Percentiles rank a stretch among this genome's conserved stretches.
These are phyloP conservation scores for Pseudoips prasinana DNA, from an alignment of 2,888 invertebrate genomes.

Conservation along the genomic window DNA sequence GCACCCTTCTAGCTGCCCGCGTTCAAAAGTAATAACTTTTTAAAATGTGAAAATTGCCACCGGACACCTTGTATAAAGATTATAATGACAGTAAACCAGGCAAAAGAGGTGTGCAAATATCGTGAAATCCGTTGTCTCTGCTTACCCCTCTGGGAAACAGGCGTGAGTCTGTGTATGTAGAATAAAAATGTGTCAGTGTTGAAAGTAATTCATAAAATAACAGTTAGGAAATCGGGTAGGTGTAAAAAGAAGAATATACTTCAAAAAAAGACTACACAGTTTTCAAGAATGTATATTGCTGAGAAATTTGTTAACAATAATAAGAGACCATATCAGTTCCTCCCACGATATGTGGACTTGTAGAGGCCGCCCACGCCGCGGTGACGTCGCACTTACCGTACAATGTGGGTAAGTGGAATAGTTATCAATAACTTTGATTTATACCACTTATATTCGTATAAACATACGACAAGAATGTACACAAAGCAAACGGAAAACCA, in stretches of 20 bases:
- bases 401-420: slow-evolving; percentile 53
- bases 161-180: too few species aligned
- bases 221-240: background rate
- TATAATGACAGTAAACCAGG: too few species aligned
- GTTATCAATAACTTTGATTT: slow-evolving; percentile 57
- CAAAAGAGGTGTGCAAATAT: too few species aligned
- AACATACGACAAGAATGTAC: slow-evolving; percentile 24
- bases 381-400: slow-evolving; percentile 57
- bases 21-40: too few species aligned
- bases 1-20: too few species aligned
- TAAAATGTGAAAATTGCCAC: too few species aligned
- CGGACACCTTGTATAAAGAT: too few species aligned
- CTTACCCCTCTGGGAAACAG: too few species aligned
- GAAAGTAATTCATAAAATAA: background rate
- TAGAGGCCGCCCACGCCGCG: slow-evolving; percentile 49
- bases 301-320: slow-evolving; percentile 49
- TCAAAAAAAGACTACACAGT: slow-evolving; percentile 5
- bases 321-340: slow-evolving; percentile 44
- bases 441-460: slow-evolving; percentile 50
- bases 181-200: background rate
- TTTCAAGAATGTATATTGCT: slow-evolving; percentile 18
- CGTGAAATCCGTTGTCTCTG: too few species aligned
- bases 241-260: background rate
- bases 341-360: slow-evolving; percentile 45
- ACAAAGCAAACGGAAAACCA: too few species aligned